These are phyloP conservation scores for Synergus japonicus DNA, from an alignment of 2,888 invertebrate genomes.

Conservation along the genomic window DNA sequence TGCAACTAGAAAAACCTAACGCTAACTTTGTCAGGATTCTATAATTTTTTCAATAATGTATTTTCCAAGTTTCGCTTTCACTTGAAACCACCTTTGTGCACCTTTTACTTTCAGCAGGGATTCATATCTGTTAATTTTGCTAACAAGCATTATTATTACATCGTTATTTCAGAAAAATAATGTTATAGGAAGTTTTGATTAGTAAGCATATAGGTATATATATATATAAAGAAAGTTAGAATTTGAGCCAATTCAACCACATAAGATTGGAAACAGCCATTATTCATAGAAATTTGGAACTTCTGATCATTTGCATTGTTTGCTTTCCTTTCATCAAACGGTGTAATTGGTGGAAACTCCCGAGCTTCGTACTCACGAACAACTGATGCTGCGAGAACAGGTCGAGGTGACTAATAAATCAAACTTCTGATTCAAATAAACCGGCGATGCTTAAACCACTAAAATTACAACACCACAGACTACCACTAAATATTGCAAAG, in stretches of 20 bases:
- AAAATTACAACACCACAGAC: slow-evolving; percentile 29
- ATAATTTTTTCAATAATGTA: not conserved
- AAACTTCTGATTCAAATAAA: slow-evolving; percentile 25
- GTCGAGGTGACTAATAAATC: slow-evolving; percentile 28
- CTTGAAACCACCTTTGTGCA: too few relatives aligned
- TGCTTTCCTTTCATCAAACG: slow-evolving; percentile 22
- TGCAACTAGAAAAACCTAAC: slow-evolving; percentile 15
- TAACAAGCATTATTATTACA: too few relatives aligned
- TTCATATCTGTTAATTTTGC: too few relatives aligned
- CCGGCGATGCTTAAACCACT: slow-evolving; percentile 22
- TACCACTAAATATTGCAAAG: slow-evolving; percentile 9
- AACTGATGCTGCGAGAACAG: slow-evolving; percentile 34
- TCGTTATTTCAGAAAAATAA: not conserved
- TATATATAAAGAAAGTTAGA: not conserved
- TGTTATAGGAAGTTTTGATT: not conserved
- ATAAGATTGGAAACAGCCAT: slow-evolving; percentile 15
- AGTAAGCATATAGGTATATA: not conserved
- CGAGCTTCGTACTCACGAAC: slow-evolving; percentile 24
- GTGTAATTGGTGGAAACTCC: slow-evolving; percentile 21
- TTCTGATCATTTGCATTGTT: slow-evolving; percentile 35
- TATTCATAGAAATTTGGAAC: slow-evolving; percentile 28
- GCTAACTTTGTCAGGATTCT: slow-evolving; percentile 7
- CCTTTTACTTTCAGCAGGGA: too few relatives aligned
- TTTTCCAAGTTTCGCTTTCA: not conserved
- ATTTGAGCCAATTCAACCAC: not conserved